These are phyloP conservation scores for Chaetodon trifascialis DNA, from an alignment of 2,113 vertebrate genomes.

Conservation along the genomic window DNA sequence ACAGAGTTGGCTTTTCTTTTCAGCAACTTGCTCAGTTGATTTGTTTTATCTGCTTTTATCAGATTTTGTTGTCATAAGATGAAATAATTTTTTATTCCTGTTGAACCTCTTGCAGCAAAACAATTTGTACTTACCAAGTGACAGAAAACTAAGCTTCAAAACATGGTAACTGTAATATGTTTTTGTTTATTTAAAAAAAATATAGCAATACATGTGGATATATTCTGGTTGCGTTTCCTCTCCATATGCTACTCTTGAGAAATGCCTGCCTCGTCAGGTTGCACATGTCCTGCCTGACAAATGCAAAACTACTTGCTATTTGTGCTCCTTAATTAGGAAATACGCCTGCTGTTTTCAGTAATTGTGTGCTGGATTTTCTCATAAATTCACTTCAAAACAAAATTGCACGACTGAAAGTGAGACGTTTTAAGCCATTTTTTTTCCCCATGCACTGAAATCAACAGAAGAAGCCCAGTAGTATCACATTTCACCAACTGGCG, in stretches of 20 bases:
- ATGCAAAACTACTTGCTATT: not conserved
- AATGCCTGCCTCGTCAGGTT: not conserved
- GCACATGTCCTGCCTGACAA: no score
- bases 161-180: not conserved
- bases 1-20: not conserved
- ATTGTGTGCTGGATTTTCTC: not conserved
- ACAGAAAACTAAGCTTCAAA: not conserved
- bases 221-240: no score
- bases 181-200: not conserved
- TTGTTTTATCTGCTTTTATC: conserved; percentile 1
- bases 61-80: not conserved
- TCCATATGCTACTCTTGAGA: not conserved
- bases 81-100: not conserved
- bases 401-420: not conserved
- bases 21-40: not conserved
- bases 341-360: not conserved
- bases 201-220: not conserved
- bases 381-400: not conserved
- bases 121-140: not conserved
- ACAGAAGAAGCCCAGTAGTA: not conserved
- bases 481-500: not conserved
- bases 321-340: not conserved
- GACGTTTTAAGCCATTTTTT: not conserved
- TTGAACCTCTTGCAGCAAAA: not conserved
- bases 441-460: conserved; percentile 12